These are phyloP conservation scores for Ooceraea biroi DNA, from an alignment of 1,140 invertebrate species.

Conservation along the genomic window DNA sequence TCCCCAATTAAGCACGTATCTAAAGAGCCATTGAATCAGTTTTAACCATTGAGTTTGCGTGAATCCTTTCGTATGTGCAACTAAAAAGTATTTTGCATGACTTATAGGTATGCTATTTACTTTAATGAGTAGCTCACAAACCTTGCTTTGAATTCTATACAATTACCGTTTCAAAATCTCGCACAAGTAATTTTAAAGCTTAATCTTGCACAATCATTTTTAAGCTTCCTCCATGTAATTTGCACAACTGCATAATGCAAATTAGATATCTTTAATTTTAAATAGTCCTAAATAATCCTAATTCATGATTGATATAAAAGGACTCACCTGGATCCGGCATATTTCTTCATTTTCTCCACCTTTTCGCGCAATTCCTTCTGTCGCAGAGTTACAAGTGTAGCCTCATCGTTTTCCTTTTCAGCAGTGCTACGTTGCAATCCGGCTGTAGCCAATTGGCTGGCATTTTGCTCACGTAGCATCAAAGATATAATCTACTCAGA, in stretches of 20 bases:
- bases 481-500: conserved; percentile 90
- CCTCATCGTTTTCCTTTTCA: conserved; percentile 94
- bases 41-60: neutral
- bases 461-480: conserved; percentile 94
- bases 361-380: conserved; percentile 89
- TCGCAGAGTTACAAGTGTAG: conserved; percentile 90
- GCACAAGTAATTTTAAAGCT: too few relatives aligned
- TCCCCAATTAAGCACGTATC: neutral
- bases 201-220: too few relatives aligned
- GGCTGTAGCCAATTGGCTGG: conserved; percentile 92
- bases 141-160: neutral
- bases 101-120: neutral
- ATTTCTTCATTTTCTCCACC: conserved; percentile 89
- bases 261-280: neutral
- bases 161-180: neutral
- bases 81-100: neutral
- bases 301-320: neutral
- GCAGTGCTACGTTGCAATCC: conserved; percentile 91
- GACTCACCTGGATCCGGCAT: conserved; percentile 88
- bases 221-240: too few relatives aligned
- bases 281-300: conserved; percentile 31
- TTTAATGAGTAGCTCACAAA: neutral
- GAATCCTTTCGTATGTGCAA: neutral
- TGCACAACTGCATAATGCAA: too few relatives aligned
- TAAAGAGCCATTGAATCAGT: conserved; percentile 5